Conservation (phyloP, 2,797 vertebrate genomes). For the Petrocephalus schoutedeni region DNA sequence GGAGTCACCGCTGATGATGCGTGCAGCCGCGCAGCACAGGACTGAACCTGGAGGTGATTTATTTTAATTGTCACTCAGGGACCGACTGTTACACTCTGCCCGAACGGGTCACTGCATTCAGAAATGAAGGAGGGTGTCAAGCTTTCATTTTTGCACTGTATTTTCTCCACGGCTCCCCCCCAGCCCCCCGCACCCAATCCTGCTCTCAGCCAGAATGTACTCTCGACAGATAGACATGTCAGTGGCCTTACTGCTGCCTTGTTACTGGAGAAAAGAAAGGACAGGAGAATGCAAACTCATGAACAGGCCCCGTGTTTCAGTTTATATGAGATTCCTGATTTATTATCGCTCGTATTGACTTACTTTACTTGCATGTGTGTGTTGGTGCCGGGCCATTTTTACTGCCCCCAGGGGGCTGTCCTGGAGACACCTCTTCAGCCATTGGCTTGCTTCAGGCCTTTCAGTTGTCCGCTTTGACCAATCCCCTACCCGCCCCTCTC, state of each 20-base stretch:
- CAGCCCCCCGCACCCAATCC: neutral
- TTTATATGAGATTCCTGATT: neutral
- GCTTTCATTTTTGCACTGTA: constrained; percentile 55
- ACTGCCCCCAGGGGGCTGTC: neutral
- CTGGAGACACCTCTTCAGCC: neutral
- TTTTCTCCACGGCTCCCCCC: constrained; percentile 43
- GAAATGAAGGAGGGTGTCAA: constrained; percentile 65
- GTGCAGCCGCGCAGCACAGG: constrained; percentile 52
- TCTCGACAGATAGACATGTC: neutral
- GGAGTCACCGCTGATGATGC: constrained; percentile 63
- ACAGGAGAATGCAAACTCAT: neutral
- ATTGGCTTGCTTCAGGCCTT: neutral
- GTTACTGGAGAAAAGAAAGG: neutral
- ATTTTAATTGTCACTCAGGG: constrained; percentile 71
- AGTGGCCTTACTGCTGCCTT: neutral
- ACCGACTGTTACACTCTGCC: constrained; percentile 56
- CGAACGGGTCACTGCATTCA: constrained; percentile 64
- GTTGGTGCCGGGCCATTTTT: neutral
- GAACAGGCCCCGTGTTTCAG: neutral
- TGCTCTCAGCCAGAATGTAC: neutral
- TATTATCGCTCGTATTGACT: neutral
- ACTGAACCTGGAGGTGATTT: constrained; percentile 65
- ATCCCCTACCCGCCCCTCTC: constrained; percentile 8
- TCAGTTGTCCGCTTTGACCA: neutral
- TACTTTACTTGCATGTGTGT: neutral